These are phyloP conservation scores for Eufriesea mexicana DNA, from an alignment of 1,140 invertebrate species.

Conservation along the genomic window DNA sequence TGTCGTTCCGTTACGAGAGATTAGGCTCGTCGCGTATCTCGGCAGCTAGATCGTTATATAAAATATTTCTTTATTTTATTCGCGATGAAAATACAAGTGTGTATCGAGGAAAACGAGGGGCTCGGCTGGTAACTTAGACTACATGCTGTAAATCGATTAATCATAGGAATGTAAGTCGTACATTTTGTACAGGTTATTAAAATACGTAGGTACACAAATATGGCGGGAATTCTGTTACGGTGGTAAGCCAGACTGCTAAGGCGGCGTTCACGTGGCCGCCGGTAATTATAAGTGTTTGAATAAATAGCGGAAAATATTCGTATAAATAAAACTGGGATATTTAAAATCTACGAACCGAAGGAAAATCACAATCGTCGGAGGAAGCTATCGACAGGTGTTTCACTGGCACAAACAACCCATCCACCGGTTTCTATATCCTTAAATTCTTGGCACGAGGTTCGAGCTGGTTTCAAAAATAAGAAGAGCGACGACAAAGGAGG, in stretches of 20 bases:
- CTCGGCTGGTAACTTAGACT: slow-evolving; percentile 21
- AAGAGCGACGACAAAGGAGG: not conserved
- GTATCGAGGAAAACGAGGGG: not conserved
- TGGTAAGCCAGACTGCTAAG: not conserved
- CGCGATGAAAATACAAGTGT: not conserved
- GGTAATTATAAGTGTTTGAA: not conserved
- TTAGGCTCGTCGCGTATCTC: too few relatives aligned
- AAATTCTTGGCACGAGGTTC: slow-evolving; percentile 49
- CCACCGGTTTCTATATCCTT: slow-evolving; percentile 16
- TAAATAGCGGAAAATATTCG: not conserved
- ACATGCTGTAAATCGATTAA: not conserved
- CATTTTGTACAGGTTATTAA: slow-evolving; percentile 2
- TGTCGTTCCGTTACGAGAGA: too few relatives aligned
- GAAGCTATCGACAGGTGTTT: not conserved
- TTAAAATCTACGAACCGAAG: not conserved
- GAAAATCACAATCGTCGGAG: too few relatives aligned
- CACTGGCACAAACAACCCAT: slow-evolving; percentile 28
- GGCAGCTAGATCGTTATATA: not conserved
- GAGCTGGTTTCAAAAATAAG: slow-evolving; percentile 37
- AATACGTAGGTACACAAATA: slow-evolving; percentile 34
- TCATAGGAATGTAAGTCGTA: not conserved
- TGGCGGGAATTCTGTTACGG: slow-evolving; percentile 14
- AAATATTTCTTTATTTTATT: slow-evolving; percentile 32
- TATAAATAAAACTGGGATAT: not conserved
- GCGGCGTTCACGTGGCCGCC: too few relatives aligned